Conservation (phyloP, 2,888 invertebrate genomes). For the Allacma fusca region DNA sequence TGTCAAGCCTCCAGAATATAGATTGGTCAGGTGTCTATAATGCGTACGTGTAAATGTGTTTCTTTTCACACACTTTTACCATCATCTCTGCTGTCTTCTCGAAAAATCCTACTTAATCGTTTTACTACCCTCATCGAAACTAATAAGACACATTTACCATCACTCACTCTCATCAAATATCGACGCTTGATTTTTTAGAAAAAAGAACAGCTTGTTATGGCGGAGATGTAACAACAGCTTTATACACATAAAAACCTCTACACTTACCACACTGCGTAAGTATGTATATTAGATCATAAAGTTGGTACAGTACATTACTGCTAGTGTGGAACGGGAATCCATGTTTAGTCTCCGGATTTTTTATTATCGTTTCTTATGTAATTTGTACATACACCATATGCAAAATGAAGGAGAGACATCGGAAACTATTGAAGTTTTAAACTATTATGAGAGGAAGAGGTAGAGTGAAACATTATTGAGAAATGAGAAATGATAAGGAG, state of each 20-base stretch:
- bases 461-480: background rate
- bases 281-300: background rate
- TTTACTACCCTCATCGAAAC: conserved; percentile 28
- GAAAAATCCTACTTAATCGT: conserved; percentile 41
- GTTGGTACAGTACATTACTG: background rate
- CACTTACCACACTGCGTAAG: background rate
- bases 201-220: background rate
- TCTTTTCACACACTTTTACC: conserved; percentile 36
- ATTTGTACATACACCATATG: background rate
- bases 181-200: background rate
- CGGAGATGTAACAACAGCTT: background rate
- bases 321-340: background rate
- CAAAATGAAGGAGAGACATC: background rate
- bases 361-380: conserved; percentile 12
- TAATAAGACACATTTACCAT: background rate
- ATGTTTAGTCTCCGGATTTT: conserved; percentile 3
- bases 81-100: conserved; percentile 42
- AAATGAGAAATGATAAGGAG: conserved; percentile 12
- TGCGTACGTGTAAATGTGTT: conserved; percentile 55
- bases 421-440: background rate
- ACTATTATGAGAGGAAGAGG: background rate
- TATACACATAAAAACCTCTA: background rate
- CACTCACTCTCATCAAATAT: background rate
- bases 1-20: conserved; percentile 61
- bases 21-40: conserved; percentile 61